Conservation (phyloP, 2,888 invertebrate species). For the Pseudococcus viburni region DNA sequence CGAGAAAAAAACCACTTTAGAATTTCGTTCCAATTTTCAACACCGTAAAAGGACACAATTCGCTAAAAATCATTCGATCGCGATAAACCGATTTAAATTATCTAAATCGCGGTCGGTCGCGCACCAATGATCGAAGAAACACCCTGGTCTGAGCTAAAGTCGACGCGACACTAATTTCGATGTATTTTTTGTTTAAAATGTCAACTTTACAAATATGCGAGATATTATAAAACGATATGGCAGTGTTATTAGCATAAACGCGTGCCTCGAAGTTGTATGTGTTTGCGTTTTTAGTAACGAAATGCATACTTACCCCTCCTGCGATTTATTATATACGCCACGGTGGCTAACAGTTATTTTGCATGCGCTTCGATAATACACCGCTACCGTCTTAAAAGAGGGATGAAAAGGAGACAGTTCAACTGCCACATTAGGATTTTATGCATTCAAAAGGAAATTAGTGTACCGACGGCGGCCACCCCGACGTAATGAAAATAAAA, state of each 20-base stretch:
- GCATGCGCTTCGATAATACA: constrained; percentile 66
- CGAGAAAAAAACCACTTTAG: no score
- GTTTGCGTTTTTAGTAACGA: constrained; percentile 66
- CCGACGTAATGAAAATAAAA: neutral
- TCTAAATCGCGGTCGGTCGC: neutral
- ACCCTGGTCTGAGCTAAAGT: neutral
- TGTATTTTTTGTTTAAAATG: constrained; percentile 39
- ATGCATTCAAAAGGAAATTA: constrained; percentile 52
- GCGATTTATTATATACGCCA: constrained; percentile 65
- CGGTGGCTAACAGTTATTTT: constrained; percentile 67
- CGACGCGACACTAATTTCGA: neutral
- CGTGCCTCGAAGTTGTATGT: constrained; percentile 62
- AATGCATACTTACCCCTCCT: constrained; percentile 65
- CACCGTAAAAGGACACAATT: neutral
- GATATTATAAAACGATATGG: constrained; percentile 62
- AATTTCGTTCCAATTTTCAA: no score
- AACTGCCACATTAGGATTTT: constrained; percentile 52
- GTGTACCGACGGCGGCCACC: constrained; percentile 8
- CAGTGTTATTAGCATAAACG: constrained; percentile 65
- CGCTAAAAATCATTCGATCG: neutral
- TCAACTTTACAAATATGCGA: constrained; percentile 60
- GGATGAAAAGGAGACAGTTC: constrained; percentile 57
- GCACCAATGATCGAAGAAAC: constrained; percentile 25
- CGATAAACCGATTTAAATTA: neutral
- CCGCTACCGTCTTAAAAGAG: constrained; percentile 49